Evolutionary conservation across 2,797 vertebrate species (phyloP).

Genomic region (Sebastes oblongus): DNA sequence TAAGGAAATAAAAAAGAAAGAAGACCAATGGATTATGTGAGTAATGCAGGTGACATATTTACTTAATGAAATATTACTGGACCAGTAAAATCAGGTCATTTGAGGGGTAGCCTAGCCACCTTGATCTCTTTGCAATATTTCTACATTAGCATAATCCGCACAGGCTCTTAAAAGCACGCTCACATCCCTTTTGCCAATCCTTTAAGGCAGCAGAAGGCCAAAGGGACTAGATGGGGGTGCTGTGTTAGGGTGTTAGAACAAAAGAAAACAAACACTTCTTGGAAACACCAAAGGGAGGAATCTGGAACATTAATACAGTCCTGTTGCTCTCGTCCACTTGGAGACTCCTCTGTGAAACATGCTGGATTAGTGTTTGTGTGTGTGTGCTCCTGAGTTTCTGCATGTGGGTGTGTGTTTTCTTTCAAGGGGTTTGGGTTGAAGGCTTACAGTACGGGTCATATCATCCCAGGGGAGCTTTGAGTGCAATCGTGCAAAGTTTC

Average conservation of each 20-base stretch:
- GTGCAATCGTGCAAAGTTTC: constrained; percentile 46
- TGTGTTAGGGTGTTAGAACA: constrained; percentile 21
- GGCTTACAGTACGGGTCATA: constrained; percentile 42
- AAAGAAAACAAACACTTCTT: constrained; percentile 64
- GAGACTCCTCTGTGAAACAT: constrained; percentile 49
- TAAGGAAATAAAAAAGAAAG: background rate
- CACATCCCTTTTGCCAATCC: constrained; percentile 33
- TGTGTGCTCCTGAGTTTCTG: constrained; percentile 5
- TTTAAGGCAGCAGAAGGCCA: constrained; percentile 29
- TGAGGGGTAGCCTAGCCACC: constrained; percentile 13
- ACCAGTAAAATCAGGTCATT: constrained; percentile 24
- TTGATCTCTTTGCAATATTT: constrained; percentile 46
- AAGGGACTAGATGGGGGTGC: constrained; percentile 27
- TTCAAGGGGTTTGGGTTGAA: constrained; percentile 44
- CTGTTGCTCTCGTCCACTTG: constrained; percentile 25
- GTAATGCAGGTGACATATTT: background rate
- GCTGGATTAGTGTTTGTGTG: constrained; percentile 24
- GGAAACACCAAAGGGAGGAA: constrained; percentile 50
- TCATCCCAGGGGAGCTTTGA: constrained; percentile 50
- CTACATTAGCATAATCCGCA: constrained; percentile 48
- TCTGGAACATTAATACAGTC: constrained; percentile 46
- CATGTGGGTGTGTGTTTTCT: constrained; percentile 48
- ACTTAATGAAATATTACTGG: constrained; percentile 13
- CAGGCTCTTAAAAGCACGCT: constrained; percentile 36
- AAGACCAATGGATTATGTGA: background rate